These are phyloP conservation scores for Pristiophorus japonicus DNA, from an alignment of 2,113 vertebrate species.

Conservation along the genomic window DNA sequence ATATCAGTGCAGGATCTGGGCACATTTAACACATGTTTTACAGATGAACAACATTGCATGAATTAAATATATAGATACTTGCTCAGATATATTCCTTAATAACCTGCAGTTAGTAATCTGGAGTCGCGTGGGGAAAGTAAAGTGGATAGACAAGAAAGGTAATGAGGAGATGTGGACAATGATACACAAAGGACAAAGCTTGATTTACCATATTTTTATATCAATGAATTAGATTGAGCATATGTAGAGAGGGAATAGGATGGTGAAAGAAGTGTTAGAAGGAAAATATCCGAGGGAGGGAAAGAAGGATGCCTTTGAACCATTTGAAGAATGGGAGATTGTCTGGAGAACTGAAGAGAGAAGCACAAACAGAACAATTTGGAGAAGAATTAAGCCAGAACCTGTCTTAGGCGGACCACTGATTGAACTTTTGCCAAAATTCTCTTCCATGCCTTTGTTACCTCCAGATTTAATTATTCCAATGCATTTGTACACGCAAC, in stretches of 20 bases:
- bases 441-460: too few species aligned
- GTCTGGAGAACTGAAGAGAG: neutral
- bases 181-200: neutral
- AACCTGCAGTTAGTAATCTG: neutral
- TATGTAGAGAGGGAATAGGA: neutral
- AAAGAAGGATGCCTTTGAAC: neutral
- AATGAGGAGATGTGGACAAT: neutral
- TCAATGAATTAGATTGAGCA: neutral
- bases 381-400: neutral
- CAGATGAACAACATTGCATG: neutral
- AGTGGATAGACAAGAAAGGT: neutral
- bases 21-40: neutral
- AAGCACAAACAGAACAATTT: neutral
- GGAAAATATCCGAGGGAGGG: neutral
- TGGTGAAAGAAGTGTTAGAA: neutral
- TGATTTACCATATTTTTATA: too few species aligned
- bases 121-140: neutral
- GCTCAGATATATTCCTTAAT: neutral
- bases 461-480: too few species aligned
- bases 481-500: neutral
- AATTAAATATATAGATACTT: neutral
- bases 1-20: neutral
- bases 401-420: neutral
- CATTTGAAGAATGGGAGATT: neutral
- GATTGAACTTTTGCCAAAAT: neutral